Conservation (phyloP, 2,888 invertebrate species). For the Volucella inflata region DNA sequence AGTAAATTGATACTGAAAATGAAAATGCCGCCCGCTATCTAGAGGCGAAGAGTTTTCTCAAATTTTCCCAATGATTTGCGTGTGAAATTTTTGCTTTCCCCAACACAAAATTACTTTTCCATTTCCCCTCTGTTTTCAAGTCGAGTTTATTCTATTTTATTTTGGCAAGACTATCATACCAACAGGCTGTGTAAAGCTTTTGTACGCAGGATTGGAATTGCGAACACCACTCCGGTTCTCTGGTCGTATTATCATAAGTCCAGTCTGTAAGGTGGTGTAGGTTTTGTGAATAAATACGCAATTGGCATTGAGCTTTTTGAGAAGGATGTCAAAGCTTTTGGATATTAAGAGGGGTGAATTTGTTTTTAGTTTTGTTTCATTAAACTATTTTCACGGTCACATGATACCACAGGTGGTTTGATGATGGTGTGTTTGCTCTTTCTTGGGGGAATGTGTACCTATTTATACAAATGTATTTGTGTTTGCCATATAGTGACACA, state of each 20-base stretch:
- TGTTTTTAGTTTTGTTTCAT: conserved; percentile 33
- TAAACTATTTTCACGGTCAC: conserved; percentile 70
- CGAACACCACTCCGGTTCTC: conserved; percentile 53
- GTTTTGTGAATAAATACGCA: conserved; percentile 46
- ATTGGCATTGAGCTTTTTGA: conserved; percentile 58
- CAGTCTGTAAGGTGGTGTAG: background rate
- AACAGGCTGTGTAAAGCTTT: conserved; percentile 16
- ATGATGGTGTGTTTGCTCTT: conserved; percentile 44
- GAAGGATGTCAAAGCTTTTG: conserved; percentile 42
- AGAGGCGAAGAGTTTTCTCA: conserved; percentile 43
- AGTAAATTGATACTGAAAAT: conserved; percentile 71
- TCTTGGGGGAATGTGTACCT: background rate
- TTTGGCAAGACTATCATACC: conserved; percentile 30
- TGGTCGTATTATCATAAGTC: conserved; percentile 55
- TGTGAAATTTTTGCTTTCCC: conserved; percentile 50
- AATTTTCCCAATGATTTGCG: conserved; percentile 48
- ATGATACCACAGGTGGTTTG: conserved; percentile 75
- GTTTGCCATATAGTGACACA: conserved; percentile 26
- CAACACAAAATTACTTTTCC: conserved; percentile 8
- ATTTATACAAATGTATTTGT: conserved; percentile 6
- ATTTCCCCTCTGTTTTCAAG: conserved; percentile 5
- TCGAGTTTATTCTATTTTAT: background rate
- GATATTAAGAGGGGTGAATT: conserved; percentile 15
- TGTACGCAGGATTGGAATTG: background rate
- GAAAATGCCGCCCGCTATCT: conserved; percentile 35